Evolutionary conservation across 2,113 vertebrate species (phyloP), one percentile per base, ranked within the genome.

Genomic region (Oryzias melastigma): DNA sequence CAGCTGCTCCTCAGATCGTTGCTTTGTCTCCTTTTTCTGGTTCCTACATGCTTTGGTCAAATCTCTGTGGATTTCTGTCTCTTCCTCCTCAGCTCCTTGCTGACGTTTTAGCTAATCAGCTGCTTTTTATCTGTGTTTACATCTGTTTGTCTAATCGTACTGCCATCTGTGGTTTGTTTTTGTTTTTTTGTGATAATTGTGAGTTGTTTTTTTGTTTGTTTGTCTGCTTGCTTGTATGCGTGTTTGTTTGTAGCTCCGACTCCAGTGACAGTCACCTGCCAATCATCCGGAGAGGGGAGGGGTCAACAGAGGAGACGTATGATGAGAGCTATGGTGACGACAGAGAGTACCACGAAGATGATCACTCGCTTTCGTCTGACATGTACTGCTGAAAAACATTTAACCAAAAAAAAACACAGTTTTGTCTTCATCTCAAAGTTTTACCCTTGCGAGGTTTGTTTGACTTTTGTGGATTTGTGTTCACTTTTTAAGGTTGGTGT

Each of bases 241-340:
- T 29, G 58, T 58, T 41, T 55, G 60, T 67, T 19, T 75, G 60
- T 66, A 98, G 95, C 87, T 95, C 93, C 81, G 92, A 93, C 84
- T 96, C 95, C 62, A 93, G 90, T 76, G 95, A 98, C 87, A 96
- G 93, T 88, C 94, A 84, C 62, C 88, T 93, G 84, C 94, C 95
- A 35, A 93, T 95, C 86, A 93, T 94, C 85, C 92, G 91, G 56
- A 90, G 90, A 66, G 95, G 95, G 77, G 95, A 96, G 77, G 88
- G 82, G 17, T 93, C 93, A 42, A 94, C 89, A 20, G 93, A 94
- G 24, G 93, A 95, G 89, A 91, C 90, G 54, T 95, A 92, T 10
- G 93, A 94, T 16, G 91, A 93, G 87, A 93, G 90, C 78, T 87
- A 91, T 72, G 80, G 56, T 5, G 92, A 96, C 68, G 93, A 96